Percentiles rank a stretch among this genome's conserved stretches.
phyloP scores from a whole-genome alignment of 1,140 invertebrate genomes.

The Amyelois transitella region DNA sequence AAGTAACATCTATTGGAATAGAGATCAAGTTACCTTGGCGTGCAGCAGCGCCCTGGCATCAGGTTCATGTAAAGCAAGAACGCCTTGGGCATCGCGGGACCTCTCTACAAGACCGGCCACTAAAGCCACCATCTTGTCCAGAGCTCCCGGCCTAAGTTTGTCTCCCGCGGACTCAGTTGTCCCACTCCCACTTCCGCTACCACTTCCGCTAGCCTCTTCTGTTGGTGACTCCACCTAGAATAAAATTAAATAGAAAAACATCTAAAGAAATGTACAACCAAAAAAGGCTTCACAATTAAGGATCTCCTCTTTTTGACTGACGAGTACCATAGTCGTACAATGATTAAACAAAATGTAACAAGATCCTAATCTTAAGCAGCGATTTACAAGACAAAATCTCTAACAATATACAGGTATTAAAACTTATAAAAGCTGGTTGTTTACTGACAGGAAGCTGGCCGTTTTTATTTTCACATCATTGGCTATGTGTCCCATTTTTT shows the following conservation, averaged over 20 bases:
- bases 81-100: conserved; percentile 84
- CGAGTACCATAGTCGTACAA: too few relatives aligned
- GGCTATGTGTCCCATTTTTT: too few relatives aligned
- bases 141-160: conserved; percentile 89
- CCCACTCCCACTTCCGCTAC: conserved; percentile 24
- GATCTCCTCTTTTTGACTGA: too few relatives aligned
- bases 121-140: conserved; percentile 97
- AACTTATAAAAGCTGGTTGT: too few relatives aligned
- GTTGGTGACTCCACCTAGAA: conserved; percentile 76
- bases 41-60: conserved; percentile 90
- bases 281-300: too few relatives aligned
- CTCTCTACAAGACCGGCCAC: conserved; percentile 91
- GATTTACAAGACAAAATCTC: too few relatives aligned
- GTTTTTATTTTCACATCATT: too few relatives aligned
- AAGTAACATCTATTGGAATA: neutral
- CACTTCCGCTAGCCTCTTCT: conserved; percentile 62
- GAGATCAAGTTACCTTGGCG: conserved; percentile 79
- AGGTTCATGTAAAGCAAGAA: conserved; percentile 83
- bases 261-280: too few relatives aligned
- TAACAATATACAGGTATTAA: too few relatives aligned
- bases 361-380: too few relatives aligned
- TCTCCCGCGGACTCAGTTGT: conserved; percentile 52
- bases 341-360: too few relatives aligned
- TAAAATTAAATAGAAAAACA: neutral
- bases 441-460: too few relatives aligned